Base-by-base conservation (phyloP, 2,113 vertebrate species). In the Cynocephalus volans region DNA sequence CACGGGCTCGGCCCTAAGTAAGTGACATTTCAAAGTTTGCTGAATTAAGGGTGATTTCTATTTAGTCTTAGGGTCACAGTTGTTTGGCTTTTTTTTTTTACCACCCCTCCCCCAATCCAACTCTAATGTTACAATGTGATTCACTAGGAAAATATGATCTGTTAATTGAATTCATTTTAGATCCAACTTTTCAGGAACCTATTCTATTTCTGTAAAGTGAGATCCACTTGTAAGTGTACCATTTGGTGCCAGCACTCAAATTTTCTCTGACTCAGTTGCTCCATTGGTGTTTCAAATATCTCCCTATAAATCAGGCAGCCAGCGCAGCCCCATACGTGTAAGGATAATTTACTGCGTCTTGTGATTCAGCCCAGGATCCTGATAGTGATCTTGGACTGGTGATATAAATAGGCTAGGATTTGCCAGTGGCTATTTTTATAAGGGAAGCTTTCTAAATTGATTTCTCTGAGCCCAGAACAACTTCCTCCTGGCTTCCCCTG, bases 131-230 rank as follows among this genome's bases (percentile, higher is more conserved):
- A 92, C 87, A 93, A 88, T 93, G 28, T 97, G 97, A 97, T 90
- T 97, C 96, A 97, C 82, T 88, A 89, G 97, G 97, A 97, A 98
- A 97, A 94, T 96, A 91, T 94, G 91, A 80, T 93, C 58, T 4
- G 0, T 96, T 95, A 81, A 88, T 58, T 93, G 83, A 85, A 72
- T 58, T 93, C 54, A 86, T 81, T 67, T 75, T 58, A 64, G 88
- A 95, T 88, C 96, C 95, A 97, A 76, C 96, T 96, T 97, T 98
- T 96, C 83, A 97, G 97, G 95, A 97, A 96, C 79, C 56, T n/a
- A 0, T 95, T 95, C 94, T 93, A 54, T 97, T 97, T 96, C 88
- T 91, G 93, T 93, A 82, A 72, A 97, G 82, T 8, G 45, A 91
- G 93, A 79, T 60, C 85, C 73, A 50, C 45, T 21, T 89, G 48